Percentiles rank a stretch among this genome's conserved stretches.
These are phyloP conservation scores for Pseudonaja textilis DNA, from an alignment of 2,113 vertebrate species.

Conservation along the genomic window DNA sequence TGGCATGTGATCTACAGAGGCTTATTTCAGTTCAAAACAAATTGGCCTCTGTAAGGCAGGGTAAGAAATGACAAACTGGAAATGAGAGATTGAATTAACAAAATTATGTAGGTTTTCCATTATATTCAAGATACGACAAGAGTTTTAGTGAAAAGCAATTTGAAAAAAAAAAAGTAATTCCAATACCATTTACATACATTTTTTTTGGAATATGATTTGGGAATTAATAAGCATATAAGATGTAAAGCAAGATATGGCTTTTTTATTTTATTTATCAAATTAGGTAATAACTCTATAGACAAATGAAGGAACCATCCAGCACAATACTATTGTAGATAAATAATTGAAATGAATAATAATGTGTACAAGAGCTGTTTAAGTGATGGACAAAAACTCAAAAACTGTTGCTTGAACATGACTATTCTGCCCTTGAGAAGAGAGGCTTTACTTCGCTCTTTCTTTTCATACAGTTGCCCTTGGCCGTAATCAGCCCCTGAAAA, in stretches of 20 bases:
- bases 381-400: not conserved
- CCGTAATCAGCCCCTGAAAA: constrained; percentile 95
- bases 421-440: rapidly evolving
- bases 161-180: not conserved
- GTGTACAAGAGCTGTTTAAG: not conserved
- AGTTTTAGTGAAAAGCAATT: rapidly evolving
- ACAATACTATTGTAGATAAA: not conserved
- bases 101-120: not conserved
- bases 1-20: rapidly evolving
- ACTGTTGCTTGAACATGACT: not conserved
- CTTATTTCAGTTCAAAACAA: not conserved
- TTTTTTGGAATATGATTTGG: not conserved
- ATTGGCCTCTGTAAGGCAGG: rapidly evolving
- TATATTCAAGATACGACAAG: not conserved
- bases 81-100: not conserved
- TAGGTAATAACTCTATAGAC: not conserved
- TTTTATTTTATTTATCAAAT: not conserved
- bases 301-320: not conserved
- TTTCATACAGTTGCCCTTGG: constrained; percentile 85
- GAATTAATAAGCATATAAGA: not conserved
- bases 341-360: not conserved
- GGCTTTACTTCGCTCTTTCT: constrained; percentile 9
- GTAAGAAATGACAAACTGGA: not conserved
- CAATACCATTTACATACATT: not conserved
- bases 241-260: not conserved